Evolutionary conservation across 2,888 invertebrate species (phyloP), one percentile per base, ranked within the genome.

Genomic region (Plebejus anna): DNA sequence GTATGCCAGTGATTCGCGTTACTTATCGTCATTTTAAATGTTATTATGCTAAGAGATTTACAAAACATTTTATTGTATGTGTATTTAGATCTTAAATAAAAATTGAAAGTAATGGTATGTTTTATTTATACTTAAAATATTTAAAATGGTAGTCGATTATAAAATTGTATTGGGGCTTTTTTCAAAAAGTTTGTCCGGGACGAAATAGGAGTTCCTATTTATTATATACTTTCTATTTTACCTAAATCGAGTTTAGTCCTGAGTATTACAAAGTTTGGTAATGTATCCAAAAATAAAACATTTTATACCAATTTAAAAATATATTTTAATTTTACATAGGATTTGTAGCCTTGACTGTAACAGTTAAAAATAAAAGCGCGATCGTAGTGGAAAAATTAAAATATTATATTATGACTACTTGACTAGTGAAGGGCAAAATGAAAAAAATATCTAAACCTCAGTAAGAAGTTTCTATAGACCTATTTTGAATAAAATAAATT

Each of bases 11-110:
- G 73, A 51, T 51, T 73, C 51, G 47, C 32, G 32, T 55, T 73
- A 55, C 55, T 13, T 55, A 16, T 32, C 51, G 73, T 73, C 28
- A 73, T 72, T 76, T 72, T 76, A 22, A 72, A 71, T 59, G 76
- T 76, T 76, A 59, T 76, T 55, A 47, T 47, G 72, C 42, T 76
- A 71, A 55, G 71, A 76, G 76, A 59, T 76, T 71, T 76, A 76
- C 76, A 76, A 71, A 57, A 76, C n/a, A 71, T 76, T 51, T 75
- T 76, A 42, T 5, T 71, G 28, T 42, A 71, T 76, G 76, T 76
- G 71, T 76, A 66, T 36, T 13, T 66, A 76, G 71, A 72, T 71
- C 38, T 76, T 38, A 76, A 71, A 71, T 59, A 76, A 76, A 76
- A 13, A 71, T 28, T 71, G 0, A 47, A 76, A 72, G 16, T 71